Conservation (phyloP, 2,888 invertebrate species). For the Xanthia togata region DNA sequence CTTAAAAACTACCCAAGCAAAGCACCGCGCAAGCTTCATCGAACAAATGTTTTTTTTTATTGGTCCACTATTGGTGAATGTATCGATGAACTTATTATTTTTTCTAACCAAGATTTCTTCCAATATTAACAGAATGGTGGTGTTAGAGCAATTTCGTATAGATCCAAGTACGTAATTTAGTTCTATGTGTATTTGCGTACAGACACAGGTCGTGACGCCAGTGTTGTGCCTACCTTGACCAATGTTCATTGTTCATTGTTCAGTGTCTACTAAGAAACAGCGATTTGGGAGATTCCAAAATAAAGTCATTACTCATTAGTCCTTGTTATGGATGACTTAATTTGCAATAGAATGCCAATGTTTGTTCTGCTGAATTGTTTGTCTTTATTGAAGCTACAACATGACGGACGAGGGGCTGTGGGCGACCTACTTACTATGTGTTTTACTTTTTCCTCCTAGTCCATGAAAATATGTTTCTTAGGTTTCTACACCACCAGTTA, state of each 20-base stretch:
- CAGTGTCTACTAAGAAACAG: conserved; percentile 6
- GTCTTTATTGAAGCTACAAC: not conserved
- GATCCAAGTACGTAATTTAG: not conserved
- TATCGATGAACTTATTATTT: no score
- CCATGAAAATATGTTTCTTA: not conserved
- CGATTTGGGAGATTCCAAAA: conserved; percentile 47
- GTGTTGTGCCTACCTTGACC: not conserved
- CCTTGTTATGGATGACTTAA: conserved; percentile 1
- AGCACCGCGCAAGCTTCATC: not conserved
- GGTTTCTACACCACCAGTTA: not conserved
- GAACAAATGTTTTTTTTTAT: no score
- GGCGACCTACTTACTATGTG: not conserved
- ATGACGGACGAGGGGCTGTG: not conserved
- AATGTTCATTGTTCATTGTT: not conserved
- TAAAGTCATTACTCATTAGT: conserved; percentile 13
- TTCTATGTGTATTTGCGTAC: not conserved
- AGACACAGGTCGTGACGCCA: no score
- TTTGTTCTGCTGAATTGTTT: no score
- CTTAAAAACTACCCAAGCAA: not conserved
- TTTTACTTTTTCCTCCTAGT: not conserved
- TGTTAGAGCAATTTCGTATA: not conserved
- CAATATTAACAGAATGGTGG: not conserved
- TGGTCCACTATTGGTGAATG: no score
- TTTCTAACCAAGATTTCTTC: not conserved
- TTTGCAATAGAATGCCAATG: not conserved